A percentile compares a stretch with the other conserved stretches of the same genome.
These are phyloP conservation scores for Rhabdomys pumilio DNA, from an alignment of 2,797 vertebrate genomes.

Conservation along the genomic window DNA sequence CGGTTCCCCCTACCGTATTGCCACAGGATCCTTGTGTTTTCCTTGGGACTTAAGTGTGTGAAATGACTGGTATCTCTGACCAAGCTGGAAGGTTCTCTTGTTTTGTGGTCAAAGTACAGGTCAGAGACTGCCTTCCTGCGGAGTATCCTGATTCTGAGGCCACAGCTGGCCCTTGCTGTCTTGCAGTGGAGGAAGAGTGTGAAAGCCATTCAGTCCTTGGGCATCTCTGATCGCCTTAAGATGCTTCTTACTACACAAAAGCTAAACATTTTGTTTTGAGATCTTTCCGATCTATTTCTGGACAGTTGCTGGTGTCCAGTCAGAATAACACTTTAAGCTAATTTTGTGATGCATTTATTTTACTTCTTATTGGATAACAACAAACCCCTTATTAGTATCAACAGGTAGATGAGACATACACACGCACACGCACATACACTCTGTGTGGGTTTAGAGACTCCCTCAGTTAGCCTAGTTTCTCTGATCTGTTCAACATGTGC, in stretches of 20 bases:
- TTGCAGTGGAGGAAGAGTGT: constrained; percentile 23
- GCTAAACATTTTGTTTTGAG: constrained; percentile 46
- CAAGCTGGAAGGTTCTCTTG: constrained; percentile 61
- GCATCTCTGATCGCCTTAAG: background rate
- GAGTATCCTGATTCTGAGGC: constrained; percentile 61
- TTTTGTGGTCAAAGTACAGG: constrained; percentile 83
- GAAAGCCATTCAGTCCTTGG: background rate
- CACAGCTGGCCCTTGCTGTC: constrained; percentile 67
- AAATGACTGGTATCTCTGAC: constrained; percentile 76
- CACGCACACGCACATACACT: background rate
- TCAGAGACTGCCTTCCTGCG: constrained; percentile 67
- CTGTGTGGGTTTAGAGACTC: background rate
- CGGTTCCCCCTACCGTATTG: background rate
- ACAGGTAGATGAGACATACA: background rate
- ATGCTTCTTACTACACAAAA: background rate
- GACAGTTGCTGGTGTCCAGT: background rate
- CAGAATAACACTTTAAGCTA: constrained; percentile 47
- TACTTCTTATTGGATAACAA: background rate
- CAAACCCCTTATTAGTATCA: constrained; percentile 12
- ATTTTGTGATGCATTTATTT: constrained; percentile 16
- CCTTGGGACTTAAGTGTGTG: constrained; percentile 65
- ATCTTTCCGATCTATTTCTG: constrained; percentile 40
- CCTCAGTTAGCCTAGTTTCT: background rate
- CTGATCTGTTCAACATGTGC: background rate
- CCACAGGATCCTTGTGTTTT: constrained; percentile 51